These are phyloP conservation scores for Ptyas mucosa DNA, from an alignment of 2,113 vertebrate species.

Conservation along the genomic window DNA sequence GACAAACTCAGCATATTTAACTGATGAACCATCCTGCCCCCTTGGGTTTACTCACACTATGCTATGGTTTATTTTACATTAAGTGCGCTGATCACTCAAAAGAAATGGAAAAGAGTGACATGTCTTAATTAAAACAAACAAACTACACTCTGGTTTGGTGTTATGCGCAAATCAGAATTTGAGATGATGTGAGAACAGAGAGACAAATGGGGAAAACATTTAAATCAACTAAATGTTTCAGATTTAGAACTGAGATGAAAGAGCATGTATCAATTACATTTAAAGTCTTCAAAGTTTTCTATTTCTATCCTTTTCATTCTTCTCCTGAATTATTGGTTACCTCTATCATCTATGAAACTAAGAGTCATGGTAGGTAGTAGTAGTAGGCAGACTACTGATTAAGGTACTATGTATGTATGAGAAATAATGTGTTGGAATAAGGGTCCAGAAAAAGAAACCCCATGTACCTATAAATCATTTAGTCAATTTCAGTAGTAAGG, in stretches of 20 bases:
- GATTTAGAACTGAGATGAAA: not conserved
- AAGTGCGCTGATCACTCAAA: not conserved
- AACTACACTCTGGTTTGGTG: not conserved
- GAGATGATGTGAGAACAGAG: not conserved
- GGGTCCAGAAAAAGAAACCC: not conserved
- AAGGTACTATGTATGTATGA: not conserved
- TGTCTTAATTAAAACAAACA: not conserved
- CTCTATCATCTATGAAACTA: not conserved
- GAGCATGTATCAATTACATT: too few relatives aligned
- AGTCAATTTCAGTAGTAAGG: not conserved
- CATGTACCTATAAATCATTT: not conserved
- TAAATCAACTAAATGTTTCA: not conserved
- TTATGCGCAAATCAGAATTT: not conserved
- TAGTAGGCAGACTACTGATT: not conserved
- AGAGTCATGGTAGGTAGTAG: not conserved
- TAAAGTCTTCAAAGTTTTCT: not conserved
- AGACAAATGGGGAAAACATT: not conserved
- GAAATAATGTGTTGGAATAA: not conserved
- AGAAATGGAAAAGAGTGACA: not conserved
- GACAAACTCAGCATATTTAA: too few relatives aligned
- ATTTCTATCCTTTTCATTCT: not conserved
- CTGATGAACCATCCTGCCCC: too few relatives aligned
- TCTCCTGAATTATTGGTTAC: not conserved
- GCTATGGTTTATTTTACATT: not conserved
- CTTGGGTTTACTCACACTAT: not conserved